These are phyloP conservation scores for Platynereis dumerilii DNA, from an alignment of 2,888 invertebrate species.

Conservation along the genomic window DNA sequence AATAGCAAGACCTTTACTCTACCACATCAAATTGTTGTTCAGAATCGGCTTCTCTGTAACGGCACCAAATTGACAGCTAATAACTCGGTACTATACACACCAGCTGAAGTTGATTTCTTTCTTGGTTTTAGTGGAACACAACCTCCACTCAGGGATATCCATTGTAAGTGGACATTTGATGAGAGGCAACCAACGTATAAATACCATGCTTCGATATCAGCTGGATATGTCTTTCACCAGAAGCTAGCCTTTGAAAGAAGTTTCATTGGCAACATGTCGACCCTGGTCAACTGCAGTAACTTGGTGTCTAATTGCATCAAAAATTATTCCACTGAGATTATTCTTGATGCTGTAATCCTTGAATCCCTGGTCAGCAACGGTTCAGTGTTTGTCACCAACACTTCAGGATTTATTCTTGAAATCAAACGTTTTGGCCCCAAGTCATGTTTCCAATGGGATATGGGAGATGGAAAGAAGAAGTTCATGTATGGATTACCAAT, in stretches of 20 bases:
- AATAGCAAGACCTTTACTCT: neutral
- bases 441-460: slow-evolving; percentile 4
- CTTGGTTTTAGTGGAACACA: neutral
- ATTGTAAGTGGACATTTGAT: slow-evolving; percentile 1
- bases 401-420: neutral
- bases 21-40: neutral
- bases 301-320: neutral
- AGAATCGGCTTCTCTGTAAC: neutral
- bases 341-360: neutral
- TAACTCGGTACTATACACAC: neutral
- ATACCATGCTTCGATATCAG: too few relatives aligned
- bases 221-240: neutral
- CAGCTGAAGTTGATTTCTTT: neutral
- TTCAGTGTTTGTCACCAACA: neutral
- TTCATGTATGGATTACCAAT: slow-evolving; percentile 3
- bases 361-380: neutral
- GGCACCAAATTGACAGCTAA: neutral
- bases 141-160: neutral
- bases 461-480: neutral
- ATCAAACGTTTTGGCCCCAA: neutral
- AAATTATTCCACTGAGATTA: neutral
- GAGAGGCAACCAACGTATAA: neutral
- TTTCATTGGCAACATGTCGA: neutral
- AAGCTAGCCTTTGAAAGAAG: neutral
- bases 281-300: slow-evolving; percentile 4